These are phyloP conservation scores for Hystrix brachyura DNA, from an alignment of 2,113 vertebrate genomes.

Conservation along the genomic window DNA sequence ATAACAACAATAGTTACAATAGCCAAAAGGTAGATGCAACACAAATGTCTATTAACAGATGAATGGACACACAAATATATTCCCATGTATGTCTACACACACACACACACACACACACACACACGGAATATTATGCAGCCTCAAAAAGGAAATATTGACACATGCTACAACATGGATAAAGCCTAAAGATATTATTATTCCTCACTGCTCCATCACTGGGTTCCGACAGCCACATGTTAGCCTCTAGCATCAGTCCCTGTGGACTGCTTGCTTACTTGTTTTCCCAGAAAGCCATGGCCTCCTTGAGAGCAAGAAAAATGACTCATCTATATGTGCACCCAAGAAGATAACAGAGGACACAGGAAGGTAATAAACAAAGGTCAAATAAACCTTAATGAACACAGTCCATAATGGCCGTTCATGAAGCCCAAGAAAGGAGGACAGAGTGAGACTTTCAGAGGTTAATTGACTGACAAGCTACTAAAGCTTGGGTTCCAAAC, in stretches of 20 bases:
- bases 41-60: background rate
- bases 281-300: background rate
- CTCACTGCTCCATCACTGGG: background rate
- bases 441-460: background rate
- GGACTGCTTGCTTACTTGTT: background rate
- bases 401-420: background rate
- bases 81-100: too few relatives aligned
- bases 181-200: background rate
- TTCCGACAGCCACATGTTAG: rapidly evolving
- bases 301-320: background rate
- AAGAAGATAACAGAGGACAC: background rate
- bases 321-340: background rate
- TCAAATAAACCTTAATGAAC: background rate
- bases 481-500: background rate
- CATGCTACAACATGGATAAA: background rate
- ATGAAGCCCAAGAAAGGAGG: background rate
- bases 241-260: background rate
- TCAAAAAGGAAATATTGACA: background rate
- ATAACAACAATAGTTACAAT: background rate
- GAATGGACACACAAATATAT: background rate
- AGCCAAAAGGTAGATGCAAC: background rate
- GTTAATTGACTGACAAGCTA: background rate
- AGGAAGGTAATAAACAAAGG: background rate
- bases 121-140: background rate
- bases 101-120: background rate